Conservation (phyloP, 2,113 vertebrate species). For the Ploceus nigricollis region DNA sequence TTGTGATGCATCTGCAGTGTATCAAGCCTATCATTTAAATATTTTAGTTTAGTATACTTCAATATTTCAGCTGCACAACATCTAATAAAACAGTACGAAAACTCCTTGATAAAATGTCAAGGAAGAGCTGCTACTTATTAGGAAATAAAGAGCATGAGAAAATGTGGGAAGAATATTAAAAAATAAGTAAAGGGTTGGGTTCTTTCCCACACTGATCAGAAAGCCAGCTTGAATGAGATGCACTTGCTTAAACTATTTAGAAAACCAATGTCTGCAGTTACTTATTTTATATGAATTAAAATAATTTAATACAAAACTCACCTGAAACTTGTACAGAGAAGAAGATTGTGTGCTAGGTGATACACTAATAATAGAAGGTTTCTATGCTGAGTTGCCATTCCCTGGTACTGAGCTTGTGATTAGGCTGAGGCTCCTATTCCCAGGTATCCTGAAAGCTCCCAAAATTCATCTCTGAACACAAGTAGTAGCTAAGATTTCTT, state of each 20-base stretch:
- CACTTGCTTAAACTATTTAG: background rate
- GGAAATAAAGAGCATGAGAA: background rate
- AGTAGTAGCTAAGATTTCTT: background rate
- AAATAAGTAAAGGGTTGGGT: background rate
- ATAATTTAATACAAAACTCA: background rate
- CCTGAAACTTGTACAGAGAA: background rate
- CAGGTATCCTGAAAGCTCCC: background rate
- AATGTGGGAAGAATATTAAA: background rate
- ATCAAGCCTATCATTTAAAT: background rate
- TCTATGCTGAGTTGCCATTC: background rate
- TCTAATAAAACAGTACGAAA: background rate
- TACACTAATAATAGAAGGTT: background rate
- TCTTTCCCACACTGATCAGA: background rate
- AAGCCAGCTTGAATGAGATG: background rate
- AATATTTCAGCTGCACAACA: background rate
- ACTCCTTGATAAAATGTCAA: background rate
- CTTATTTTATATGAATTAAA: background rate
- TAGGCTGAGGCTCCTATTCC: background rate
- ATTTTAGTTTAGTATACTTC: background rate
- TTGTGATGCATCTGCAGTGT: background rate
- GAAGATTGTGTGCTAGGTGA: background rate
- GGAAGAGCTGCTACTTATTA: background rate
- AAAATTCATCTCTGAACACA: background rate
- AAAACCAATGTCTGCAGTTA: background rate
- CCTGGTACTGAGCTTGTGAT: background rate